Evolutionary conservation across 1,140 invertebrate species (phyloP).

Genomic region (Rhyacophila brunnea): DNA sequence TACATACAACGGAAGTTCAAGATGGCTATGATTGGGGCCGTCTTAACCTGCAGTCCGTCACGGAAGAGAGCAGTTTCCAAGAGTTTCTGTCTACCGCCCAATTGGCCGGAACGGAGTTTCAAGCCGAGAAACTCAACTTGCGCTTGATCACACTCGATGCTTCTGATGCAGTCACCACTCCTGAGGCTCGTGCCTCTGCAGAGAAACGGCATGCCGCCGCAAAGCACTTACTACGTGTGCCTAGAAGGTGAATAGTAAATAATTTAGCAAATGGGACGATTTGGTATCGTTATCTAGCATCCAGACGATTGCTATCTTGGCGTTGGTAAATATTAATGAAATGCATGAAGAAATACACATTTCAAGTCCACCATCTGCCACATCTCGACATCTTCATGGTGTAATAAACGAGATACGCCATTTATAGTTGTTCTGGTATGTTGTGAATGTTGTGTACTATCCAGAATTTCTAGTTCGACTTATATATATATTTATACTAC

Average conservation of each 20-base stretch:
- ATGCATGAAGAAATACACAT: no score
- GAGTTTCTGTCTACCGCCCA: constrained; percentile 94
- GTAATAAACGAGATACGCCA: no score
- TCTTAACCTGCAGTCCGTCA: constrained; percentile 89
- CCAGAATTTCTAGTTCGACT: no score
- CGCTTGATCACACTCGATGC: constrained; percentile 38
- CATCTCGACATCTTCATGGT: no score
- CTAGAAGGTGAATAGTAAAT: constrained; percentile 52
- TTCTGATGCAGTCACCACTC: constrained; percentile 13
- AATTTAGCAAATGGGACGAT: no score
- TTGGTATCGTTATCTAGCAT: no score
- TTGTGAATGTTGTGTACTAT: no score
- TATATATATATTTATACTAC: no score
- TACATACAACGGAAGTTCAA: constrained; percentile 83
- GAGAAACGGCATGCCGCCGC: constrained; percentile 18
- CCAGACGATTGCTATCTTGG: no score
- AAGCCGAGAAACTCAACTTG: constrained; percentile 86
- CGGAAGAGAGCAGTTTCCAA: constrained; percentile 92
- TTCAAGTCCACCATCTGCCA: no score
- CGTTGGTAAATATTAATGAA: no score
- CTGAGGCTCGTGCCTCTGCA: constrained; percentile 16
- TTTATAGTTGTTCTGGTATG: no score
- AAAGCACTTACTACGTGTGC: constrained; percentile 39
- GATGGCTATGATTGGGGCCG: constrained; percentile 90
- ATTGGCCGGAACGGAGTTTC: constrained; percentile 90